phyloP scores from a whole-genome alignment of 2,888 invertebrate species.

The Folsomia manolachei region DNA sequence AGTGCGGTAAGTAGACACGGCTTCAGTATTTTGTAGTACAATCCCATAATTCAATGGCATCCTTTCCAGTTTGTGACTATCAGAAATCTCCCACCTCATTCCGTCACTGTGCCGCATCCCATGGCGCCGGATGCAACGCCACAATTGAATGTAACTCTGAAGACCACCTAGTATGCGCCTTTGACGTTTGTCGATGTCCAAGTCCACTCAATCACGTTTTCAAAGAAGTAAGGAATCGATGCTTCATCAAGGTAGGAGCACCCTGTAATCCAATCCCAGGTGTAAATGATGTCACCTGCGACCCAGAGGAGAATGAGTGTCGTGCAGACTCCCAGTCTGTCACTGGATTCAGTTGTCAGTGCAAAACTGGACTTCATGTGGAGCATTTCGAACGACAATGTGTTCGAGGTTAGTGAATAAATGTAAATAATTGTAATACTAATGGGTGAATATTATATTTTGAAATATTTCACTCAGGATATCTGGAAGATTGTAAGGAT shows the following conservation, averaged over 20 bases:
- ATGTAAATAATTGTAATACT: not conserved
- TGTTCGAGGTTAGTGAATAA: not conserved
- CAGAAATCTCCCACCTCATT: not conserved
- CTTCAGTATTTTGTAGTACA: not conserved
- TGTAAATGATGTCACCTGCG: not conserved
- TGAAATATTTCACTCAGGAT: not conserved
- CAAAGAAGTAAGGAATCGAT: not conserved
- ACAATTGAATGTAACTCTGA: constrained; percentile 1
- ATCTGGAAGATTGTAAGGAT: not conserved
- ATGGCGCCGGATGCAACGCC: not conserved
- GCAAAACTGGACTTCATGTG: not conserved
- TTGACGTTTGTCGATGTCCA: not conserved
- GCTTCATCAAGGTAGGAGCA: constrained; percentile 6
- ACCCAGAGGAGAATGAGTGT: constrained; percentile 12
- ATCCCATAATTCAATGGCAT: not conserved
- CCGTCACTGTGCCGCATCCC: not conserved
- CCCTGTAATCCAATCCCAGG: not conserved
- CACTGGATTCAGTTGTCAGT: constrained; percentile 10
- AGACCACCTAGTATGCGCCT: not conserved
- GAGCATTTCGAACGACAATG: constrained; percentile 10
- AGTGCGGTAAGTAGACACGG: not conserved
- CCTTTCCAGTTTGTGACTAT: not conserved
- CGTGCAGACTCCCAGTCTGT: not conserved
- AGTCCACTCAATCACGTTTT: constrained; percentile 2
- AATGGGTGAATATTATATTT: too few relatives aligned